phyloP scores from a whole-genome alignment of 2,888 invertebrate species.

The Camptogramma bilineatum region DNA sequence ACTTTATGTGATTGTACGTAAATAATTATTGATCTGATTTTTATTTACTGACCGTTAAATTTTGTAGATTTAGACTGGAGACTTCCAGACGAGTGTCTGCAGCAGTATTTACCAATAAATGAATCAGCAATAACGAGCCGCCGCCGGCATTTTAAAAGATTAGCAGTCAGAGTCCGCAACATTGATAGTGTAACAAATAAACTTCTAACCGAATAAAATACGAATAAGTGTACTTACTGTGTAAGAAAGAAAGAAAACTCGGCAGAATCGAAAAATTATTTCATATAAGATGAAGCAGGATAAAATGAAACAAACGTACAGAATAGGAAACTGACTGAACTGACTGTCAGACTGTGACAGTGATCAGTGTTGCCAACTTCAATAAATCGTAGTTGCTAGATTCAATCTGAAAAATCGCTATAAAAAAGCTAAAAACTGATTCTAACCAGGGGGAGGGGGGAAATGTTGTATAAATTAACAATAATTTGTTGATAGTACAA shows the following conservation, averaged over 20 bases:
- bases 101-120: slow-evolving; percentile 67
- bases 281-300: background rate
- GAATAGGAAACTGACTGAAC: background rate
- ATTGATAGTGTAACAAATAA: slow-evolving; percentile 52
- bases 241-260: background rate
- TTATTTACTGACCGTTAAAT: slow-evolving; percentile 74
- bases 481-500: too few species aligned
- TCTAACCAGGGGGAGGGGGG: too few species aligned
- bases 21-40: background rate
- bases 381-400: too few species aligned
- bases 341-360: too few species aligned
- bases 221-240: slow-evolving; percentile 36
- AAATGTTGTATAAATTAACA: too few species aligned
- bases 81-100: slow-evolving; percentile 56
- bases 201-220: background rate
- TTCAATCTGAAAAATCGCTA: too few species aligned
- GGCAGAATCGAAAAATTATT: background rate
- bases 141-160: slow-evolving; percentile 78
- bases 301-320: background rate
- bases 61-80: slow-evolving; percentile 52
- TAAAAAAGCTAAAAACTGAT: too few species aligned
- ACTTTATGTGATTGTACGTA: background rate
- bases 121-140: slow-evolving; percentile 73
- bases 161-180: slow-evolving; percentile 76
- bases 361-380: too few species aligned